Evolutionary conservation across 2,113 vertebrate species (phyloP).

Genomic region (Globicephala melas): DNA sequence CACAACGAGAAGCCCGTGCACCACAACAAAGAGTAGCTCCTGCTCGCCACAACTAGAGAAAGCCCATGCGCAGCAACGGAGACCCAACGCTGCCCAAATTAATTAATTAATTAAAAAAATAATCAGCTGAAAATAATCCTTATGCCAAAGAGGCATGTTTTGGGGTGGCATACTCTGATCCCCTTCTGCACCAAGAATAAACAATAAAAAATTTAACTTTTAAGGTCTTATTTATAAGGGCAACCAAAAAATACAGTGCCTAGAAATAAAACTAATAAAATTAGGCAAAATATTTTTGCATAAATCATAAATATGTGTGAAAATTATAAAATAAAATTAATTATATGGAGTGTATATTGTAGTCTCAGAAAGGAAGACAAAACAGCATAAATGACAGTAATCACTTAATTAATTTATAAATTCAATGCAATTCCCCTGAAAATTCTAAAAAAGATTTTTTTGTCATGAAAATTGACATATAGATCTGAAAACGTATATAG

Average conservation of each 20-base stretch:
- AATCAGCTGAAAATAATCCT: neutral
- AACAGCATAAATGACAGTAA: neutral
- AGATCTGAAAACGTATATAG: neutral
- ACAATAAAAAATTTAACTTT: neutral
- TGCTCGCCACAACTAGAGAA: too few relatives aligned
- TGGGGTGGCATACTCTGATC: neutral
- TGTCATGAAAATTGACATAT: neutral
- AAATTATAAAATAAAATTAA: neutral
- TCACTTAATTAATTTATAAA: neutral
- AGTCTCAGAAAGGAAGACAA: neutral
- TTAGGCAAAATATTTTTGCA: neutral
- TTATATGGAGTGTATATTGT: neutral
- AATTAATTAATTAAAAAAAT: neutral
- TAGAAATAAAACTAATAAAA: neutral
- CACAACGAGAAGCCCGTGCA: too few relatives aligned
- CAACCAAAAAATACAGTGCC: neutral
- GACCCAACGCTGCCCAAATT: too few relatives aligned
- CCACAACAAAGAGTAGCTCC: too few relatives aligned
- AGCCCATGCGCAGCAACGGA: fast-evolving
- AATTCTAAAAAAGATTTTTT: neutral
- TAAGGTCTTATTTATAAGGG: neutral
- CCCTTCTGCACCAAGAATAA: neutral
- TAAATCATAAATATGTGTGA: neutral
- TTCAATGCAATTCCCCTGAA: neutral
- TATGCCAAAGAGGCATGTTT: neutral